Evolutionary conservation across 2,797 vertebrate species (phyloP), one percentile per base, ranked within the genome.

Genomic region (Pogoniulus pusillus): DNA sequence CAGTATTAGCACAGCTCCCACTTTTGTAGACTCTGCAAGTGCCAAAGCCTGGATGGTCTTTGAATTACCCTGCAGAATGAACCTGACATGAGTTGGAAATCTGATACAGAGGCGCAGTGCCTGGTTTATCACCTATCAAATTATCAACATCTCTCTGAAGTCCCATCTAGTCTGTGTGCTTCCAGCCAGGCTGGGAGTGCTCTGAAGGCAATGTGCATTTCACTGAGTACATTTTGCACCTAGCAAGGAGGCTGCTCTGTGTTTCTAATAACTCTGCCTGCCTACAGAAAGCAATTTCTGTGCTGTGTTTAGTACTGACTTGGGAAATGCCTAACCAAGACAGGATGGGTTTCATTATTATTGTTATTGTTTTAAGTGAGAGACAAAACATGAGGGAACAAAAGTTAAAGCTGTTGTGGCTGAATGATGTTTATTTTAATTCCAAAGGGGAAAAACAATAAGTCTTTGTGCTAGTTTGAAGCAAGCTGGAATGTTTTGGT

Each of bases 321-420:
- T 0, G 0, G 27, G 69, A 80, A 91, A 90, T 58, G 74, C 37
- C 54, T 72, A 83, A 87, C 37, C 39, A 34, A 84, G 22, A 58
- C 32, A 41, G 26, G 57, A 54, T 53, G 39, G 0, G 2, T 62
- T 37, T 62, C 70, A 69, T 84, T 78, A 60, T 65, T 82, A 7
- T 76, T 82, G 3, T 55, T 41, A 41, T 41, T 87, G 32, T 71
- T 87, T 90, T 65, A 91, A 94, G 43, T 43, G 90, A 79, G 41
- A 86, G 72, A 89, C 82, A 91, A 93, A 96, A 77, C 60, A 93
- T 89, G 30, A 51, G 11, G 34, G 45, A 80, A 79, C 32, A 80
- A 71, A 93, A 93, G 45, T 58, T 82, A 54, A 85, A 76, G 54
- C 45, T 51, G 20, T 32, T 59, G 35, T 71, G 54, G 68, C 20